Evolutionary conservation across 2,113 vertebrate species (phyloP).

Genomic region (Nymphicus hollandicus): DNA sequence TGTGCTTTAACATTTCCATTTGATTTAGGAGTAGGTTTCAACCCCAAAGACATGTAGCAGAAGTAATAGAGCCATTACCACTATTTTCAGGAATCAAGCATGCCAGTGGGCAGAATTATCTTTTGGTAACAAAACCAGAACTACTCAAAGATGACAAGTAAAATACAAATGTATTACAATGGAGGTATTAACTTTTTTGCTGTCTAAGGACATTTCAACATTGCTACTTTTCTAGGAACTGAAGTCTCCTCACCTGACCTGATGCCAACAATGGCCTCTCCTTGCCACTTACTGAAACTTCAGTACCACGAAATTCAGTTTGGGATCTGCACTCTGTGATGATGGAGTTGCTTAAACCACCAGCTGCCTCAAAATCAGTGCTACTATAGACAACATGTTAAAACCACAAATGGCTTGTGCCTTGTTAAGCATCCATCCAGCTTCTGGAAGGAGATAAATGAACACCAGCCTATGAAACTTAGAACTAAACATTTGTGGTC

Average conservation of each 20-base stretch:
- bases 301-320: neutral
- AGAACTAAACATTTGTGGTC: neutral
- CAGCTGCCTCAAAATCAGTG: neutral
- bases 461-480: neutral
- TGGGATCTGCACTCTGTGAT: neutral
- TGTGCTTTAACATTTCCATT: neutral
- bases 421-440: neutral
- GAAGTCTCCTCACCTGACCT: neutral
- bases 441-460: neutral
- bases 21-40: neutral
- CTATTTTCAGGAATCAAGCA: neutral
- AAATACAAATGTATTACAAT: neutral
- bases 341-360: neutral
- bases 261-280: neutral
- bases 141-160: neutral
- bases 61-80: neutral
- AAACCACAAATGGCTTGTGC: neutral
- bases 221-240: neutral
- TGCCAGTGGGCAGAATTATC: neutral
- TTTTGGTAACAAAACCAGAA: neutral
- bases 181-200: neutral
- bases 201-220: neutral
- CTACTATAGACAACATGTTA: neutral
- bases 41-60: neutral
- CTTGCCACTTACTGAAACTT: neutral